Evolutionary conservation across 2,888 invertebrate species (phyloP), one percentile per base, ranked within the genome.

Genomic region (Eilema caniola): DNA sequence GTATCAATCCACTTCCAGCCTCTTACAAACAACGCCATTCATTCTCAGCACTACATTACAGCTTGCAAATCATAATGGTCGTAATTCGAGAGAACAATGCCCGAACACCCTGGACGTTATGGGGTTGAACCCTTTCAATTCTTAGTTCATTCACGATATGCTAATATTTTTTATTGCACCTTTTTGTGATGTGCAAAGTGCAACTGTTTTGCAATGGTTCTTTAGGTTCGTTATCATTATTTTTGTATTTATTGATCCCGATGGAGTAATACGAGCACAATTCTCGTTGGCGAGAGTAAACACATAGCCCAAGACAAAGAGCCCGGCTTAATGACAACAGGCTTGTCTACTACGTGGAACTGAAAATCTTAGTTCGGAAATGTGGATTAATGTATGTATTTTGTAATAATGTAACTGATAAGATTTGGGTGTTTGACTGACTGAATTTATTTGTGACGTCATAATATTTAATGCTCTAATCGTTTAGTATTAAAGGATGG

Each of bases 81-180:
- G 25, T 33, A 53, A 69, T 69, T 23, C 16, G 62, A 62, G 67
- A 66, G 71, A 83, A 81, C 81, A 81, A 83, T 81, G 62, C 79
- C 31, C 33, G 8, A 66, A 53, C 23, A 64, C 75, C 71, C 68
- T 73, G 62, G 70, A 60, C 62, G 73, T 71, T 78, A 78, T 80
- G 68, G 67, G 41, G 25, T 69, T 75, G 72, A 71, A 74, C 60
- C 71, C 28, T 78, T 82, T 72, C 66, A 70, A 78, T 75, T 66
- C 68, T 77, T 72, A 77, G 53, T 65, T 80, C 74, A 79, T 80
- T 80, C 72, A 73, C 71, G 75, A 77, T 80, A 53, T 65, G 82
- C 75, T 77, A 70, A 73, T 71, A 69, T 77, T 81, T 74, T 75
- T 79, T 70, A 70, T 67, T 72, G 61, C 69, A 60, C 28, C 62